These are phyloP conservation scores for Otus sunia DNA, from an alignment of 2,113 vertebrate genomes.

Conservation along the genomic window DNA sequence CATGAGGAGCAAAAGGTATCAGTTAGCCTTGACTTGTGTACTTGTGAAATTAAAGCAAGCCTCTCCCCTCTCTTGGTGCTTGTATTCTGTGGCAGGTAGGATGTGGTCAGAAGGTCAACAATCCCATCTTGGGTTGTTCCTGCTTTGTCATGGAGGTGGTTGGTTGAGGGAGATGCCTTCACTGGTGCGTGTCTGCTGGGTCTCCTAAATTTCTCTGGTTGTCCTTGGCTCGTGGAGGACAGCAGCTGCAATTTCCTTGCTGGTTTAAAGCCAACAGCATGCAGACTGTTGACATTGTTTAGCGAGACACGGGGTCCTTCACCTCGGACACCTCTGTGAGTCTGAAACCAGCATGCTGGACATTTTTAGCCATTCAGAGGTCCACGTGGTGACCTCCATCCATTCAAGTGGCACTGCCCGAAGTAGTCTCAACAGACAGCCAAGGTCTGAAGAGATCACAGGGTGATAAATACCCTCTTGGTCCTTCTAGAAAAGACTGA, in stretches of 20 bases:
- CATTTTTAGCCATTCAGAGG: background rate
- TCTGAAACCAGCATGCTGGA: background rate
- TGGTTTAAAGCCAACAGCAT: slow-evolving; percentile 6
- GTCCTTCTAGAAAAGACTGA: background rate
- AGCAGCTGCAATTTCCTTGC: slow-evolving; percentile 8
- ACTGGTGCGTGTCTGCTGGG: background rate
- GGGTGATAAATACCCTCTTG: background rate
- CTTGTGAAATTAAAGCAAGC: background rate
- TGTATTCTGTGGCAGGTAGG: background rate
- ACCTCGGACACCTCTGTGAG: background rate
- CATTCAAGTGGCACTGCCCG: background rate
- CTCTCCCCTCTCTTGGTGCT: background rate
- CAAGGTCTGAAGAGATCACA: background rate
- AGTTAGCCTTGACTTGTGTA: background rate
- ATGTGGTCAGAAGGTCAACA: background rate
- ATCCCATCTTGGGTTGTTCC: background rate
- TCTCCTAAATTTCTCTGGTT: background rate
- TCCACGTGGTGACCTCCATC: background rate
- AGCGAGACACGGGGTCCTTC: background rate
- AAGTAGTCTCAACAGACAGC: background rate
- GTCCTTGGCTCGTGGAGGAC: slow-evolving; percentile 25
- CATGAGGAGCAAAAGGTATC: background rate
- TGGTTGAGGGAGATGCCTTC: background rate
- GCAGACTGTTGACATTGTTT: background rate
- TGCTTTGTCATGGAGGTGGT: background rate